These are phyloP conservation scores for Gymnocypris eckloni DNA, from an alignment of 2,797 vertebrate species.

Conservation along the genomic window DNA sequence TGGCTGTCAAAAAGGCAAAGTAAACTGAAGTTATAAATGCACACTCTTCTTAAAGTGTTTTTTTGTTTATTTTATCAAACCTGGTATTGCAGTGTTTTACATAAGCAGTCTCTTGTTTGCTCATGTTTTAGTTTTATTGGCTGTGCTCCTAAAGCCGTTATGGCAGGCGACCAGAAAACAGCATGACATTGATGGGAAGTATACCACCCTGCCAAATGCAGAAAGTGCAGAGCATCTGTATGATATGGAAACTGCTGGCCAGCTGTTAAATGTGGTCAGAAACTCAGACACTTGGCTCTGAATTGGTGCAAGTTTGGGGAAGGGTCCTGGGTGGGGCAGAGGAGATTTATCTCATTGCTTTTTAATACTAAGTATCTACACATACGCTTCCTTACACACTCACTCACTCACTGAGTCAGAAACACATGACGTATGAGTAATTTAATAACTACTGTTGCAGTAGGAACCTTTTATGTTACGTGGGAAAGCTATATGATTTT, in stretches of 20 bases:
- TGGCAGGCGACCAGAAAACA: constrained; percentile 55
- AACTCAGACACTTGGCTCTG: constrained; percentile 67
- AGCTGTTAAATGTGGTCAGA: constrained; percentile 75
- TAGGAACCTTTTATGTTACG: constrained; percentile 3
- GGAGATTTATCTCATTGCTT: constrained; percentile 50
- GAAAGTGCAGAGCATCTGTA: constrained; percentile 59
- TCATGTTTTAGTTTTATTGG: constrained; percentile 43
- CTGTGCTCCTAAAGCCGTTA: background rate
- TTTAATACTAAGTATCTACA: constrained; percentile 51
- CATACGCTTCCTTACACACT: constrained; percentile 50
- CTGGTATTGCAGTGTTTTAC: constrained; percentile 1
- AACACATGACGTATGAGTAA: constrained; percentile 34
- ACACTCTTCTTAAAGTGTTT: background rate
- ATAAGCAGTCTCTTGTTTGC: constrained; percentile 27
- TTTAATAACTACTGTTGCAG: constrained; percentile 19
- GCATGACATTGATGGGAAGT: constrained; percentile 60
- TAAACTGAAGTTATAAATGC: background rate
- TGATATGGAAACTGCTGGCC: constrained; percentile 61
- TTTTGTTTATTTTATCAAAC: background rate
- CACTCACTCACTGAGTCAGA: constrained; percentile 41
- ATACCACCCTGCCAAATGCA: constrained; percentile 61
- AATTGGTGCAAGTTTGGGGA: constrained; percentile 59
- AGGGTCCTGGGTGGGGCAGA: constrained; percentile 64
- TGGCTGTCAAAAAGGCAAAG: constrained; percentile 1
- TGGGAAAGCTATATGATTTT: constrained; percentile 42